Evolutionary conservation across 1,140 invertebrate species (phyloP).

Genomic region (Spodoptera frugiperda): DNA sequence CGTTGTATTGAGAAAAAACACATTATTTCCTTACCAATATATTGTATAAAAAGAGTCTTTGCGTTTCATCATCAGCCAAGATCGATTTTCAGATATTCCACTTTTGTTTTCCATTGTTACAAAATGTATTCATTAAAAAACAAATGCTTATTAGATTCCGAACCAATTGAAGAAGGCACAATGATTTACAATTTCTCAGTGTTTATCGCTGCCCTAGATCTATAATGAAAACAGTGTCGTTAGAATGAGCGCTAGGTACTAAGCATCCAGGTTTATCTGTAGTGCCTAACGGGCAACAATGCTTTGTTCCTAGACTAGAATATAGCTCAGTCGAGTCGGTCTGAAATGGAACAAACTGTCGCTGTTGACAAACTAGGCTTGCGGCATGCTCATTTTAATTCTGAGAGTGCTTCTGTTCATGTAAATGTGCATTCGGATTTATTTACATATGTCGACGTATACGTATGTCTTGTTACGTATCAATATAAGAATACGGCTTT

Average conservation of each 20-base stretch:
- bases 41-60: too few species aligned
- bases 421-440: neutral
- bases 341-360: slow-evolving; percentile 19
- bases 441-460: too few species aligned
- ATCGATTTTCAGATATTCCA: too few species aligned
- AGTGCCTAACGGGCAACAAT: slow-evolving; percentile 5
- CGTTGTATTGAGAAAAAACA: too few species aligned
- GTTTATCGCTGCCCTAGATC: neutral
- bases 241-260: neutral
- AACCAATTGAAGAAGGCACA: too few species aligned
- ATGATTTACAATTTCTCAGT: neutral
- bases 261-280: slow-evolving; percentile 8
- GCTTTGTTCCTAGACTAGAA: neutral
- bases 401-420: slow-evolving; percentile 1
- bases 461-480: too few species aligned
- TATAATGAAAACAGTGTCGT: slow-evolving; percentile 10
- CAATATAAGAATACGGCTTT: too few species aligned
- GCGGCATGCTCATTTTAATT: slow-evolving; percentile 27
- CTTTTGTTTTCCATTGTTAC: too few species aligned
- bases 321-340: slow-evolving; percentile 8
- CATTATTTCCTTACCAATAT: too few species aligned
- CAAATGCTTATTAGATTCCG: too few species aligned
- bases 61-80: too few species aligned
- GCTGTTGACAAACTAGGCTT: slow-evolving; percentile 22
- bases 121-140: too few species aligned